Conservation (phyloP, 2,113 vertebrate species). For the Cromileptes altivelis region DNA sequence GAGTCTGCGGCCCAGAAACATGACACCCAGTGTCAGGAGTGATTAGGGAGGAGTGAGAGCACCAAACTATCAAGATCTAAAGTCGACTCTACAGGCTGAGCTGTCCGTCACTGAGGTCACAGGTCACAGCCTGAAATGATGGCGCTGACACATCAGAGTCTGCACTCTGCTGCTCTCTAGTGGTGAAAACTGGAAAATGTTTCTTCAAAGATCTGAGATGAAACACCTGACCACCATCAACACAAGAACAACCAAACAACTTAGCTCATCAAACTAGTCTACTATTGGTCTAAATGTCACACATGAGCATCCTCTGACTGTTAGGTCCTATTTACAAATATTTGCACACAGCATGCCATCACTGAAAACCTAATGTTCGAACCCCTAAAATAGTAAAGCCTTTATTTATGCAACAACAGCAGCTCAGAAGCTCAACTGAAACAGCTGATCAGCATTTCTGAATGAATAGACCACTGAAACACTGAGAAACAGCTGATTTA, state of each 20-base stretch:
- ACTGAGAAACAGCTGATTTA: no score
- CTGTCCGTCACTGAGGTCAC: neutral
- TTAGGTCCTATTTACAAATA: neutral
- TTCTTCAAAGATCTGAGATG: neutral
- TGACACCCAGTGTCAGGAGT: neutral
- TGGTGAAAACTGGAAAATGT: conserved; percentile 1
- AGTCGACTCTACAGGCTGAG: neutral
- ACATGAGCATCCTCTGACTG: neutral
- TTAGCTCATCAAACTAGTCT: neutral
- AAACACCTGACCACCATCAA: neutral
- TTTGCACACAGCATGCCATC: no score
- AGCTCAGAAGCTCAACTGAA: no score
- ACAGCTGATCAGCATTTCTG: no score
- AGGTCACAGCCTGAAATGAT: neutral
- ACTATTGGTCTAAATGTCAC: neutral
- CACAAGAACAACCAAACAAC: neutral
- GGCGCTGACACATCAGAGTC: neutral
- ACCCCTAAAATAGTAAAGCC: no score
- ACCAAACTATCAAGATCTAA: neutral
- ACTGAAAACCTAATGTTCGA: no score
- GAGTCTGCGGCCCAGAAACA: neutral
- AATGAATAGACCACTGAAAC: no score
- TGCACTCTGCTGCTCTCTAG: conserved; percentile 59
- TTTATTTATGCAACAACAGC: no score
- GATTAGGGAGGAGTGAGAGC: conserved; percentile 5